Evolutionary conservation across 1,140 invertebrate genomes (phyloP).

Genomic region (Vanessa tameamea): DNA sequence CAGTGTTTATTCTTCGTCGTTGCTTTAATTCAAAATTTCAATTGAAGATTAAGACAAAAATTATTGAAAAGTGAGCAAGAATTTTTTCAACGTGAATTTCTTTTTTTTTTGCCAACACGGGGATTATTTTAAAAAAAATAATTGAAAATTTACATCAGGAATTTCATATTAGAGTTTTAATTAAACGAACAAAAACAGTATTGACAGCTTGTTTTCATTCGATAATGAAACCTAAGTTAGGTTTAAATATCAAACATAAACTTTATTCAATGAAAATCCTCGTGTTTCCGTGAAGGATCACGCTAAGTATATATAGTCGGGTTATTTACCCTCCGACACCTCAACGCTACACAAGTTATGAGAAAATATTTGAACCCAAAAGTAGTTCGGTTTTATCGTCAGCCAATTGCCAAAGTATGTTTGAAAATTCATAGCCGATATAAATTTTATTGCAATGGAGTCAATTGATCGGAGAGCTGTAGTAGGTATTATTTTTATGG

Average conservation of each 20-base stretch:
- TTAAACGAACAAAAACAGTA: slow-evolving; percentile 9
- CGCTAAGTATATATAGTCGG: slow-evolving; percentile 2
- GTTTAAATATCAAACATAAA: background rate
- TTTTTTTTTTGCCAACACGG: slow-evolving; percentile 13
- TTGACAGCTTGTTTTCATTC: background rate
- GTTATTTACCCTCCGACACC: slow-evolving; percentile 1
- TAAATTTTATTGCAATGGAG: slow-evolving; percentile 40
- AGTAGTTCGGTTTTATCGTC: slow-evolving; percentile 22
- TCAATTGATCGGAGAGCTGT: slow-evolving; percentile 36
- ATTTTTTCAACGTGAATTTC: slow-evolving; percentile 11
- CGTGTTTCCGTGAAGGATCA: background rate
- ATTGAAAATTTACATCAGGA: slow-evolving; percentile 10
- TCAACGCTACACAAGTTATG: background rate
- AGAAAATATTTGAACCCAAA: slow-evolving; percentile 31
- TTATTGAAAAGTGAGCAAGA: slow-evolving; percentile 20
- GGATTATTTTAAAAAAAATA: slow-evolving; percentile 24
- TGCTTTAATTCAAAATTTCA: slow-evolving; percentile 24
- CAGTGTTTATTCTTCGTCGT: slow-evolving; percentile 26
- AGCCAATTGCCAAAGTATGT: slow-evolving; percentile 32
- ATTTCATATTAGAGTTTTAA: slow-evolving; percentile 7
- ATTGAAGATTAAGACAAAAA: slow-evolving; percentile 27
- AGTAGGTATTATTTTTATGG: slow-evolving; percentile 41
- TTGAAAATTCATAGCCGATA: slow-evolving; percentile 38
- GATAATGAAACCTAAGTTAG: background rate
- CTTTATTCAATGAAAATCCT: background rate